Evolutionary conservation across 2,113 vertebrate species (phyloP), one percentile per base, ranked within the genome.

Genomic region (Spea multiplicata): DNA sequence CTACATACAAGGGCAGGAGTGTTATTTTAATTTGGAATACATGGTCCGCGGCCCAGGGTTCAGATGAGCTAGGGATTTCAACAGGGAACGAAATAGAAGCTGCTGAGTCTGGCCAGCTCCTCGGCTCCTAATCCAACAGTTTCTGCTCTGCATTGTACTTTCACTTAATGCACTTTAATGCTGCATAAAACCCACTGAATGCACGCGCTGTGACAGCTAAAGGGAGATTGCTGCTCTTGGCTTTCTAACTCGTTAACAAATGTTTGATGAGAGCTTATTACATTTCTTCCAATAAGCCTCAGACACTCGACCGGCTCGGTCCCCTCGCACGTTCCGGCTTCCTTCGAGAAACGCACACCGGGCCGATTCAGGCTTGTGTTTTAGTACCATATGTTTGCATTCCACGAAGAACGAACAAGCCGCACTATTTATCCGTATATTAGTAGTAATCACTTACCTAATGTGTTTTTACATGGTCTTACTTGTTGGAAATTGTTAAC

Each of bases 401-500:
- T 71, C 67, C 68, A 65, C 44, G 7, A 65, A 65, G 7, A 65
- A 71, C 45, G 76, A 78, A 65, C 59, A 71, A 62, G 59, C 76
- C 76, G 8, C 76, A 78, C 76, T 71, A 78, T 78, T 71, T 78
- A 78, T 53, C n/a, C 76, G 53, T 64, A 78, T 78, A 71, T 70
- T 77, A 70, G 70, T 55, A 44, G 47, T 65, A 78, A 71, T 78
- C 76, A 71, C 68, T 78, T 65, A 78, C 76, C 59, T 78, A 78
- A 78, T 78, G 76, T 78, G 76, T 71, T 78, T 65, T 78, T 65
- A 71, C 76, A 65, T 53, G 68, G 68, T 78, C 59, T 71, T 71
- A 71, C 71, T 78, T 78, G 71, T 71, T 71, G 57, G 59, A 78
- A 71, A 78, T 78, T 78, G 67, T 65, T 78, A 78, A 78, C 76